Evolutionary conservation across 2,888 invertebrate species (phyloP), one percentile per base, ranked within the genome.

Genomic region (Meandrusa payeni): DNA sequence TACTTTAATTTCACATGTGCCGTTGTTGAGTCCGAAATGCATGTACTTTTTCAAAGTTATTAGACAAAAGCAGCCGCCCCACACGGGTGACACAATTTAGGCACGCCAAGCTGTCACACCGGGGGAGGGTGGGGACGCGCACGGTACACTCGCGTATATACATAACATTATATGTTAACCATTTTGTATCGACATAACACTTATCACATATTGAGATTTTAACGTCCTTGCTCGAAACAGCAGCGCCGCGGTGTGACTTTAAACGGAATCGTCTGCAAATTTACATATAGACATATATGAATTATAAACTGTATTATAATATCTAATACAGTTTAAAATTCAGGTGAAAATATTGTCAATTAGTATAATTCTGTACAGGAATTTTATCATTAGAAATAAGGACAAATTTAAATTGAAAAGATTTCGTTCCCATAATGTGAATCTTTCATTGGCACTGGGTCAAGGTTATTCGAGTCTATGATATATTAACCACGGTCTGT

Each of bases 141-240:
- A 41, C 29, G 26, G 34, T 33, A 23, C 41, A 44, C 45, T 44
- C 38, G 36, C 51, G 52, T 61, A 59, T 60, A 58, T 60, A 61
- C 61, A 61, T 55, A 55, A 54, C 58, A 54, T 48, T 49, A 54
- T 44, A 52, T 54, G 55, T 58, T 54, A 58, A 55, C 55, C 47
- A n/a, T n/a, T 54, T 55, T 53, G 59, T 51, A 57, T 56, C 62
- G 62, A 65, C 59, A 70, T 75, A 82, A 79, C 82, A 82, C 81
- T 82, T 81, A 82, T 81, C 82, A 83, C 85, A 78, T 76, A 76
- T 69, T 77, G 74, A 76, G 79, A 78, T 76, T 66, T 76, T 76
- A 29, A 83, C 82, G 85, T 85, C 85, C 82, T 69, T 76, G 77
- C 80, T 79, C 81, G 82, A 81, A 78, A 77, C 55, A 76, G 76